phyloP scores from a whole-genome alignment of 2,888 invertebrate genomes.

The Chrysodeixis includens region DNA sequence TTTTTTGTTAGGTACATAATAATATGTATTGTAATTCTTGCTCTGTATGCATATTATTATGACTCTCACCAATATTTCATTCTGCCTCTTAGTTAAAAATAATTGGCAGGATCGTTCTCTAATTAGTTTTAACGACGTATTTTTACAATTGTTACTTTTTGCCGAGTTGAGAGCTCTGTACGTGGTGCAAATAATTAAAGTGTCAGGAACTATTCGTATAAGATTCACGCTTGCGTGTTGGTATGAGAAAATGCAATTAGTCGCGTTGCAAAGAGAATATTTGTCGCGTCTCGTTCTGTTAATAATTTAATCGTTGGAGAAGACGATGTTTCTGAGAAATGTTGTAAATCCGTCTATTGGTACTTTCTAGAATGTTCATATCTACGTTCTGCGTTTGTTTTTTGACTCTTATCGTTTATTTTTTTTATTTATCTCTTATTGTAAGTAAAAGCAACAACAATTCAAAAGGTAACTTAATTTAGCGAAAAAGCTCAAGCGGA shows the following conservation, averaged over 20 bases:
- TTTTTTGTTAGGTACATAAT: too few species aligned
- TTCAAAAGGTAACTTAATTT: background rate
- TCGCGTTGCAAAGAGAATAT: background rate
- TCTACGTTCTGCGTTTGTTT: too few species aligned
- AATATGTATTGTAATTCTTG: too few species aligned
- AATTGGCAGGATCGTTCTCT: slow-evolving; percentile 48
- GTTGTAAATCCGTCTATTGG: too few species aligned
- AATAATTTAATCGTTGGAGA: background rate
- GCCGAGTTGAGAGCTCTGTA: background rate
- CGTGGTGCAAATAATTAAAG: slow-evolving; percentile 6
- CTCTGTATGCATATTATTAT: background rate
- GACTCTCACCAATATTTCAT: slow-evolving; percentile 20
- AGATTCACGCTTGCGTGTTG: background rate
- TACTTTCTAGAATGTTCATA: too few species aligned
- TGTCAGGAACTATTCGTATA: background rate
- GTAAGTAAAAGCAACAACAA: too few species aligned
- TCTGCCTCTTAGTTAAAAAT: slow-evolving; percentile 56
- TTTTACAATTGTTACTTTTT: slow-evolving; percentile 6
- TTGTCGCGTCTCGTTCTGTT: background rate
- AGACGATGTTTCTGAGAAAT: too few species aligned
- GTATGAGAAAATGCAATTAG: background rate
- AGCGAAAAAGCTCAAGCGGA: background rate
- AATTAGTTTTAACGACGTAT: slow-evolving; percentile 19
- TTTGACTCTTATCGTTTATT: too few species aligned
- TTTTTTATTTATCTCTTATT: too few species aligned